Base-by-base conservation (phyloP, 2,888 invertebrate genomes). In the Sminthurides aquaticus region DNA sequence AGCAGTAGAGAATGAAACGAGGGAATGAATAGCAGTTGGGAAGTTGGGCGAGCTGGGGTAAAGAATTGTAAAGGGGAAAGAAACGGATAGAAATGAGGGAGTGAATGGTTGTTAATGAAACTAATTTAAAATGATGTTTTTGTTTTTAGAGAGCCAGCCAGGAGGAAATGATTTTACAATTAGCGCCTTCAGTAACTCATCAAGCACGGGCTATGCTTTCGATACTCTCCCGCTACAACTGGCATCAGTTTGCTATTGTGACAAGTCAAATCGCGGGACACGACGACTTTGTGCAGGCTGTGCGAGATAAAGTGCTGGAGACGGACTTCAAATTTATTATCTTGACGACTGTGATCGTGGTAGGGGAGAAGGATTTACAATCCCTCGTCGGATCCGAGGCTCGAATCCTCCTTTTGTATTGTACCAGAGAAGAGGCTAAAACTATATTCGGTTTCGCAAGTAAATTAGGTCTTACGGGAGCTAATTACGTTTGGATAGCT, bases 401-500 rank as follows among this genome's bases (percentile, higher is more conserved):
- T 1, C 84, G 95, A 20, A 94, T 96, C 22, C 90, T 96, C 87
- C 83, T 96, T 48, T 83, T 96, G 65, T 95, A 95, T 79, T 90
- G 91, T 74, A 93, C 92, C 27, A 84, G 88, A 65, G 89, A 90
- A 77, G 93, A 94, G 79, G 93, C 92, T 25, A 87, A 87, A 67
- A 85, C 86, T 76, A 93, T 94, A 73, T 81, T 95, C 75, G 82
- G 84, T 34, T 86, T 86, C 29, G 91, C 91, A 2, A 83, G 85
- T 65, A 86, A 87, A 75, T 74, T 79, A 15, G 88, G 89, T 73
- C 85, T 92, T 69, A 90, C 89, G 2, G 90, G 90, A 8, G 92
- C 93, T 79, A 93, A 93, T 79, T 95, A 94, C 79, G 91, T 96
- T 11, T 96, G 96, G 96, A 92, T 96, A 66, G 95, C 93, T 24